Evolutionary conservation across 2,113 vertebrate species (phyloP).

Genomic region (Pelecanoides urinatrix): DNA sequence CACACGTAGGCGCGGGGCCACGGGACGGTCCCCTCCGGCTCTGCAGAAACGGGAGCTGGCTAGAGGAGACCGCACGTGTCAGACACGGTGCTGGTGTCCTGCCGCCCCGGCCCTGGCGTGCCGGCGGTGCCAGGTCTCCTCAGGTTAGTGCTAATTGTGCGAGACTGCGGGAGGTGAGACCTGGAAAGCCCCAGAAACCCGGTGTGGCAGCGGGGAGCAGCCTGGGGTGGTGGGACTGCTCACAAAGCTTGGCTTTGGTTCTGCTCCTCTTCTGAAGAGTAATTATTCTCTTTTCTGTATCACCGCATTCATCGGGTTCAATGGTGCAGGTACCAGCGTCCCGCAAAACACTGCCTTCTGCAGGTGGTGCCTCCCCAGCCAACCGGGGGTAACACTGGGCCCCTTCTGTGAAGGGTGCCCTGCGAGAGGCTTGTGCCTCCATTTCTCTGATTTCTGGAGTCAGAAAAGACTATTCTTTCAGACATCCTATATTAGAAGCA

Average conservation of each 20-base stretch:
- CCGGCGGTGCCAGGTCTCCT: fast-evolving
- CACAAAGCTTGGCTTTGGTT: not conserved
- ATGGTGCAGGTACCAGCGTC: not conserved
- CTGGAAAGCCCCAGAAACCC: not conserved
- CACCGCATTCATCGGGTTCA: not conserved
- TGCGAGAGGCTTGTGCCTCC: not conserved
- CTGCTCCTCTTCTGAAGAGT: not conserved
- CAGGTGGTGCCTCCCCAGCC: not conserved
- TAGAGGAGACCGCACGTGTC: not conserved
- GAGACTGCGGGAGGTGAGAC: fast-evolving
- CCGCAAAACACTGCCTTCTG: not conserved
- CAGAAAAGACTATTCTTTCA: not conserved
- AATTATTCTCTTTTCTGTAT: not conserved
- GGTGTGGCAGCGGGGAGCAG: not conserved
- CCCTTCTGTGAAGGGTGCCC: not conserved
- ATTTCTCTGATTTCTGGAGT: not conserved
- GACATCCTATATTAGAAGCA: not conserved
- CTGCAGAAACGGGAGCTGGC: not conserved
- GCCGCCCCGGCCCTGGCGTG: fast-evolving
- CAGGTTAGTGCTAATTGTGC: not conserved
- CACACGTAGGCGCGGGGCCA: not conserved
- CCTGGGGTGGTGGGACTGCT: not conserved
- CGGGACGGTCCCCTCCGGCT: fast-evolving
- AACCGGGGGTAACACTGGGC: fast-evolving
- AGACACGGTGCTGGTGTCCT: not conserved